phyloP scores from a whole-genome alignment of 1,140 invertebrate genomes.

The Matsumurasca onukii region DNA sequence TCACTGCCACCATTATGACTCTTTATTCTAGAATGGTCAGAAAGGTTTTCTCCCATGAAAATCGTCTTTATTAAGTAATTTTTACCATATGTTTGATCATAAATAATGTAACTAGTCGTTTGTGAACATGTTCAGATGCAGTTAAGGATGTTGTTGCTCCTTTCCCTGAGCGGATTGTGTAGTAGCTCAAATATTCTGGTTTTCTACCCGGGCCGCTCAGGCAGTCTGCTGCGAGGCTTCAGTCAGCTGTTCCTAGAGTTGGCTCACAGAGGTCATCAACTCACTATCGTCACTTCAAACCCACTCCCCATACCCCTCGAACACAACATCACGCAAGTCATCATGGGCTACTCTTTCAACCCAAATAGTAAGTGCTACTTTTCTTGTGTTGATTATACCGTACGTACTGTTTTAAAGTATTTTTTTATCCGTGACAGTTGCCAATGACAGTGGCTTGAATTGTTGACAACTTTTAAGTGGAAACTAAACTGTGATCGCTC shows the following conservation, averaged over 20 bases:
- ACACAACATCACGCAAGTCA: neutral
- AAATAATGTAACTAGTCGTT: too few relatives aligned
- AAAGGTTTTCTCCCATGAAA: too few relatives aligned
- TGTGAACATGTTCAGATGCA: too few relatives aligned
- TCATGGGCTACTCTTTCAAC: neutral
- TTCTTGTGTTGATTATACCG: neutral
- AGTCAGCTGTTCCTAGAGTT: slow-evolving; percentile 42
- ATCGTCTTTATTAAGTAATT: too few relatives aligned
- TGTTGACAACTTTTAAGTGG: neutral
- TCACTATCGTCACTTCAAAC: slow-evolving; percentile 41
- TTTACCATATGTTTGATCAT: too few relatives aligned
- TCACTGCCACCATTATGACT: too few relatives aligned
- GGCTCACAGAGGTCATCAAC: slow-evolving; percentile 43
- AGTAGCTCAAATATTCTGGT: slow-evolving; percentile 37
- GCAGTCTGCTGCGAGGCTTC: slow-evolving; percentile 44
- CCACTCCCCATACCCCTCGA: neutral
- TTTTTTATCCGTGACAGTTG: neutral
- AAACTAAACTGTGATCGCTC: neutral
- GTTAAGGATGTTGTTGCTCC: neutral
- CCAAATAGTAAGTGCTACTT: neutral
- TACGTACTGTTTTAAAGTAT: neutral
- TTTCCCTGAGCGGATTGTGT: neutral
- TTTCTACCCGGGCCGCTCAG: slow-evolving; percentile 38
- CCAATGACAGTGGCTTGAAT: neutral
- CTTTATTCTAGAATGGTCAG: too few relatives aligned